Conservation (phyloP, 2,888 invertebrate genomes). For the Andrena dorsata region DNA sequence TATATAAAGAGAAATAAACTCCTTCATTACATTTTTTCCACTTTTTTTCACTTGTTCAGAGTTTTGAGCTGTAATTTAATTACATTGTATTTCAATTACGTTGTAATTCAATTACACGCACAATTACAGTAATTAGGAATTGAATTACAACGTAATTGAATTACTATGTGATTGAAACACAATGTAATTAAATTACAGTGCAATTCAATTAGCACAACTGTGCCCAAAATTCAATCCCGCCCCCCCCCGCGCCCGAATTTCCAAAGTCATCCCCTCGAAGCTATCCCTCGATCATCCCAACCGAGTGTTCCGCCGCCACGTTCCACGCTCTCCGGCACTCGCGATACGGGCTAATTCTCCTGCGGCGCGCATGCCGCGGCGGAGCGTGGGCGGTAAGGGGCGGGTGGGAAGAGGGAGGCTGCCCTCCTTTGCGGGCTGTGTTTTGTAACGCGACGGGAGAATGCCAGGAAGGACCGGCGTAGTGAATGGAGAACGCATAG, state of each 20-base stretch:
- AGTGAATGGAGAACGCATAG: conserved; percentile 65
- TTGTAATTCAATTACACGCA: too few species aligned
- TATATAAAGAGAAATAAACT: too few species aligned
- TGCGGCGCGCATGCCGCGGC: conserved; percentile 7
- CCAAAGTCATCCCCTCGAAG: conserved; percentile 8
- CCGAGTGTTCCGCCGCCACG: neutral
- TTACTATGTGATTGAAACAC: too few species aligned
- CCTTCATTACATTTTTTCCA: too few species aligned
- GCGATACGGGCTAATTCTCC: conserved; percentile 47
- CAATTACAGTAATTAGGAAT: too few species aligned
- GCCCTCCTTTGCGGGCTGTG: conserved; percentile 38
- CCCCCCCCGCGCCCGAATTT: conserved; percentile 33
- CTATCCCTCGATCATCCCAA: neutral
- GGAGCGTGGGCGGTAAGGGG: neutral
- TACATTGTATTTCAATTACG: too few species aligned
- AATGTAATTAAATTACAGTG: too few species aligned
- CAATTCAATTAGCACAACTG: too few species aligned
- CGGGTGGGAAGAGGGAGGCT: neutral
- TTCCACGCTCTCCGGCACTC: neutral
- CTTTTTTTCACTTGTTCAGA: too few species aligned
- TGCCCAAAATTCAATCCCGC: conserved; percentile 36
- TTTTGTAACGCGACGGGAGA: conserved; percentile 54
- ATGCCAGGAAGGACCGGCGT: conserved; percentile 51
- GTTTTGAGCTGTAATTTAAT: too few species aligned
- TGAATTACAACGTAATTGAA: too few species aligned